Evolutionary conservation across 2,113 vertebrate species (phyloP), one percentile per base, ranked within the genome.

Genomic region (Prunella himalayana): DNA sequence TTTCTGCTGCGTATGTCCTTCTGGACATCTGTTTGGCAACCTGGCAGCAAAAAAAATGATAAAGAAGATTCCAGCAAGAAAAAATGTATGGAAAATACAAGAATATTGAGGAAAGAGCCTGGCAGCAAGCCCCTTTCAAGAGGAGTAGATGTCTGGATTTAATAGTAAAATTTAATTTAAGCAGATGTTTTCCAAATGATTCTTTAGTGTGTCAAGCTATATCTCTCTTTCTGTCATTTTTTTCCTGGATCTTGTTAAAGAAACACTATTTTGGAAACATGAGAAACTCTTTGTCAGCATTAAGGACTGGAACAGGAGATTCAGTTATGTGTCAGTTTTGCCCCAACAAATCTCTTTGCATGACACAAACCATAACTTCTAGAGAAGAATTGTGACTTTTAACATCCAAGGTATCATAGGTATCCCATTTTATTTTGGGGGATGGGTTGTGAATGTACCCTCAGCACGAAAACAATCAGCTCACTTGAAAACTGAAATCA

Each of bases 101-200:
- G 61, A 78, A 45, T 22, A 14, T 7, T 42, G 22, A 60, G 50
- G 24, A 72, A 49, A 69, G 35, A 45, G 65, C 57, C 70, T 82
- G 83, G 83, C 71, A 94, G 61, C 69, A 72, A 86, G 37, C 35
- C 56, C 20, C 56, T 75, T 53, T 90, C 60, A 59, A 50, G 60
- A 95, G 41, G n/a, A 93, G 42, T 41, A 50, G 51, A 71, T 83
- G 65, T 88, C 73, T 93, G 69, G 75, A 77, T 95, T 95, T 85
- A 90, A 82, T 87, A 95, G 84, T 93, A 28, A 82, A 77, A 72
- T 53, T 73, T 82, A 91, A 89, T 79, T 91, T 79, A 65, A 82
- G 45, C 84, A 94, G 84, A 61, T 90, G 70, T 80, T 92, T 93
- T 82, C 90, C 59, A 80, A 66, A 64, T 4, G 3, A 35, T 80